These are phyloP conservation scores for Melieria omissa DNA, from an alignment of 2,888 invertebrate species.

Conservation along the genomic window DNA sequence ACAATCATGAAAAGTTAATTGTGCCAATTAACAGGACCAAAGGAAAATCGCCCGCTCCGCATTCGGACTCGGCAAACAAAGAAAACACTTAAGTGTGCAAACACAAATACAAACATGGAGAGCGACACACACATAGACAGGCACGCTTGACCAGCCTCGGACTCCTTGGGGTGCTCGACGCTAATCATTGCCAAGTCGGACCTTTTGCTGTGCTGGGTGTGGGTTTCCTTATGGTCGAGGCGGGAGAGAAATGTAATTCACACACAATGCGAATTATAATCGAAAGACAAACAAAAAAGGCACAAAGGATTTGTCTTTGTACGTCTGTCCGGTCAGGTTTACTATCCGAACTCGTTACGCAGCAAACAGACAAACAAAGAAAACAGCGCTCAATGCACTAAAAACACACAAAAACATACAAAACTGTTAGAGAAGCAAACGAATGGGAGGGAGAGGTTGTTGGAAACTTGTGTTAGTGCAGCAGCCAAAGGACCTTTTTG, in stretches of 20 bases:
- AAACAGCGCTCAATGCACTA: too few relatives aligned
- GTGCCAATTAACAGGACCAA: constrained; percentile 30
- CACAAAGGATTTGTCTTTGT: background rate
- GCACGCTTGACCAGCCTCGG: constrained; percentile 19
- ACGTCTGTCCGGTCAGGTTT: too few relatives aligned
- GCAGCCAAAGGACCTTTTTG: background rate
- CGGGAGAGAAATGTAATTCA: background rate
- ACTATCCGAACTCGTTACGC: too few relatives aligned
- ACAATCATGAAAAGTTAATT: constrained; percentile 31
- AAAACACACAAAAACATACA: constrained; percentile 1
- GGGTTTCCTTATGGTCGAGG: background rate
- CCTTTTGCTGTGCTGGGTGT: background rate
- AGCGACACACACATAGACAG: constrained; percentile 3
- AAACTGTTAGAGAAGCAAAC: background rate
- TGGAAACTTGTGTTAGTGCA: background rate
- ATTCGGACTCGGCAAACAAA: background rate
- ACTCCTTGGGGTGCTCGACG: constrained; percentile 27
- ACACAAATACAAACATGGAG: constrained; percentile 9
- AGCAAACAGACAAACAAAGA: too few relatives aligned
- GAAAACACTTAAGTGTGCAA: background rate
- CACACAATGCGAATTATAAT: constrained; percentile 10
- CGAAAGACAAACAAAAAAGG: constrained; percentile 24
- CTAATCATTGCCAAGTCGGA: constrained; percentile 20
- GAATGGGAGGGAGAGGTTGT: background rate
- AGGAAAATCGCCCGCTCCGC: constrained; percentile 1